A percentile compares a stretch with the other conserved stretches of the same genome.
These are phyloP conservation scores for Eunapius fragilis DNA, from an alignment of 37 sponge, comb jelly and placozoan genomes.

Conservation along the genomic window DNA sequence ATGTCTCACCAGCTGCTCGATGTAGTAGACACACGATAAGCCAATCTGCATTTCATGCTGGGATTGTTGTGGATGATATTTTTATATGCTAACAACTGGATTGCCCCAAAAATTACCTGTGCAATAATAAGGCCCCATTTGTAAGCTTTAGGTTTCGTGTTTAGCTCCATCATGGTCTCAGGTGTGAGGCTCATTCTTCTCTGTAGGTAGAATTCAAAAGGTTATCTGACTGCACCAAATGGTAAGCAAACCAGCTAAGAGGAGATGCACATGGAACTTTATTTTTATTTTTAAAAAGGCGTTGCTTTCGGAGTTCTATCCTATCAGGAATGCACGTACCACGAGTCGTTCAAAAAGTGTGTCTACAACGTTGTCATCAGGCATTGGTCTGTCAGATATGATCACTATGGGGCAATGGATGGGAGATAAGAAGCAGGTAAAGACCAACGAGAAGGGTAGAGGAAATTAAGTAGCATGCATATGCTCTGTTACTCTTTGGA, in stretches of 20 bases:
- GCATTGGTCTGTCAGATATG: slow-evolving; percentile 46
- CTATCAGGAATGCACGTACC: slow-evolving; percentile 29
- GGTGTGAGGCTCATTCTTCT: slow-evolving; percentile 66
- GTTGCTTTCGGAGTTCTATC: not conserved
- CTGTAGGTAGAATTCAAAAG: slow-evolving; percentile 18
- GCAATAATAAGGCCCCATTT: slow-evolving; percentile 83
- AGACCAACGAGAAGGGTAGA: not conserved
- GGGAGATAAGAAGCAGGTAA: not conserved
- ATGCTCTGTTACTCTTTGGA: too few relatives aligned
- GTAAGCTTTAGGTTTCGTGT: slow-evolving; percentile 59
- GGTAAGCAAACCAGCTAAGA: too few relatives aligned
- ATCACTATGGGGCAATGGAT: slow-evolving; percentile 21
- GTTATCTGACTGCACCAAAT: not conserved
- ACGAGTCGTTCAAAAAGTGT: slow-evolving; percentile 69
- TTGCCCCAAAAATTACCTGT: slow-evolving; percentile 71
- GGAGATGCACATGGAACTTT: too few relatives aligned
- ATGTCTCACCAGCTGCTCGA: slow-evolving; percentile 81
- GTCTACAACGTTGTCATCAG: slow-evolving; percentile 73
- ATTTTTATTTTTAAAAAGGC: too few relatives aligned
- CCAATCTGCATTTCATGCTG: slow-evolving; percentile 74
- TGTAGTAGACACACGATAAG: slow-evolving; percentile 67
- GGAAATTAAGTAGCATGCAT: too few relatives aligned
- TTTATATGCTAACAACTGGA: too few relatives aligned
- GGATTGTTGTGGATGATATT: too few relatives aligned
- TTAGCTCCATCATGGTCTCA: slow-evolving; percentile 69